A percentile compares a stretch with the other conserved stretches of the same genome.
Evolutionary conservation across 1,140 invertebrate genomes (phyloP).

Genomic region (Asbolus verrucosus): DNA sequence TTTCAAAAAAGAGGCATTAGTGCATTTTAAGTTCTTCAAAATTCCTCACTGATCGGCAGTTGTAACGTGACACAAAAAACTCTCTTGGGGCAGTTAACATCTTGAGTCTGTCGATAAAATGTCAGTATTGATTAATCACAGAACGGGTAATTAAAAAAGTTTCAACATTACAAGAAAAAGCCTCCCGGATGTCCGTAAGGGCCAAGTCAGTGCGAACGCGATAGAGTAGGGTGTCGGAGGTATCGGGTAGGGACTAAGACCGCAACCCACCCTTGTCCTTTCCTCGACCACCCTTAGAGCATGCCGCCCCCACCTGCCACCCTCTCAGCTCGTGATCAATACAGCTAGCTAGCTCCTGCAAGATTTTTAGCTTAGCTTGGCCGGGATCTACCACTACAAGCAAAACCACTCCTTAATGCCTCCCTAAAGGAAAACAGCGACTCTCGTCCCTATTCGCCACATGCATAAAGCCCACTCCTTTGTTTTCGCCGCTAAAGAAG

Average conservation of each 20-base stretch:
- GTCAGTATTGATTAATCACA: too few relatives aligned
- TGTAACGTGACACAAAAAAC: too few relatives aligned
- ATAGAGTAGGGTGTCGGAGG: conserved; percentile 56
- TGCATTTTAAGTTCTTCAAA: too few relatives aligned
- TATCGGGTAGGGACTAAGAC: conserved; percentile 63
- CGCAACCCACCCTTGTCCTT: conserved; percentile 64
- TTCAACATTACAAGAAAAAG: not conserved
- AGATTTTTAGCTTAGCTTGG: conserved; percentile 64
- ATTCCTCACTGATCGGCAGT: too few relatives aligned
- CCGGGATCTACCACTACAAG: conserved; percentile 59
- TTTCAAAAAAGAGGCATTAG: too few relatives aligned
- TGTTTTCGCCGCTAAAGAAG: conserved; percentile 52
- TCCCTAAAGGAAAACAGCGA: conserved; percentile 57
- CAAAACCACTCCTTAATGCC: conserved; percentile 62
- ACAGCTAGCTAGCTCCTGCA: conserved; percentile 64
- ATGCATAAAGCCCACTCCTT: conserved; percentile 52
- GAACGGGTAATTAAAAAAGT: conserved; percentile 1
- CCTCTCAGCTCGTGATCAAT: conserved; percentile 60
- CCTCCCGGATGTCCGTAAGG: conserved; percentile 30
- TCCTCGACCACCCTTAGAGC: conserved; percentile 63
- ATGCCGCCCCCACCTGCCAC: conserved; percentile 53
- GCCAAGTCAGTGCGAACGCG: conserved; percentile 50
- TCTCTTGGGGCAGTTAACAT: too few relatives aligned
- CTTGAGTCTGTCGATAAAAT: too few relatives aligned
- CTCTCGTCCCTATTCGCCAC: conserved; percentile 55